phyloP scores from a whole-genome alignment of 2,888 invertebrate species.

The Conchocele bisecta region DNA sequence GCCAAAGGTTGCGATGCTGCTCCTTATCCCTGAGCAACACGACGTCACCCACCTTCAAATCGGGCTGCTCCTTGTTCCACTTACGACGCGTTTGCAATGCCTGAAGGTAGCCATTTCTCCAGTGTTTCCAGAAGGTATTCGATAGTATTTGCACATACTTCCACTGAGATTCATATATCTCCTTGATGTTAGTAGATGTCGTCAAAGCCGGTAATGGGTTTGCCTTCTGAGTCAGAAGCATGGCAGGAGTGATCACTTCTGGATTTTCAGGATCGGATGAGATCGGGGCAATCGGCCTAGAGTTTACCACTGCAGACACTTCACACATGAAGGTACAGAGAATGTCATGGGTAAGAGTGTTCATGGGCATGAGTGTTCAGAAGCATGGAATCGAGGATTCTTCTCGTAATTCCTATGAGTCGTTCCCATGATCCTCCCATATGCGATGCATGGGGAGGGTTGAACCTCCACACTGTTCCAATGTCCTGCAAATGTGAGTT shows the following conservation, averaged over 20 bases:
- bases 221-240: constrained; percentile 21
- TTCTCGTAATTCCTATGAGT: constrained; percentile 15
- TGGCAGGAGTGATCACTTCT: constrained; percentile 25
- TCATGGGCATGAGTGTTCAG: neutral
- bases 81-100: constrained; percentile 14
- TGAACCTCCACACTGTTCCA: constrained; percentile 31
- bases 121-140: constrained; percentile 25
- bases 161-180: constrained; percentile 18
- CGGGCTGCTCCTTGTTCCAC: constrained; percentile 6
- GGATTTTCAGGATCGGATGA: constrained; percentile 35
- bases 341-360: constrained; percentile 34
- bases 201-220: neutral
- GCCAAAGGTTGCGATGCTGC: constrained; percentile 17
- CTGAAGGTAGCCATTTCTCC: constrained; percentile 23
- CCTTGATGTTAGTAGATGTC: neutral
- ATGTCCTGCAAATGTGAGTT: constrained; percentile 2
- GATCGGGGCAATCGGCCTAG: constrained; percentile 20
- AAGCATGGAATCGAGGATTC: constrained; percentile 30
- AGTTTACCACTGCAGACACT: constrained; percentile 35
- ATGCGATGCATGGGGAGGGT: constrained; percentile 49
- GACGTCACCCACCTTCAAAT: constrained; percentile 14
- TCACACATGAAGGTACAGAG: constrained; percentile 37
- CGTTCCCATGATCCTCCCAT: constrained; percentile 39
- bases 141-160: constrained; percentile 17
- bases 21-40: constrained; percentile 14